These are phyloP conservation scores for Fragum sueziense DNA, from an alignment of 2,888 invertebrate species.

Conservation along the genomic window DNA sequence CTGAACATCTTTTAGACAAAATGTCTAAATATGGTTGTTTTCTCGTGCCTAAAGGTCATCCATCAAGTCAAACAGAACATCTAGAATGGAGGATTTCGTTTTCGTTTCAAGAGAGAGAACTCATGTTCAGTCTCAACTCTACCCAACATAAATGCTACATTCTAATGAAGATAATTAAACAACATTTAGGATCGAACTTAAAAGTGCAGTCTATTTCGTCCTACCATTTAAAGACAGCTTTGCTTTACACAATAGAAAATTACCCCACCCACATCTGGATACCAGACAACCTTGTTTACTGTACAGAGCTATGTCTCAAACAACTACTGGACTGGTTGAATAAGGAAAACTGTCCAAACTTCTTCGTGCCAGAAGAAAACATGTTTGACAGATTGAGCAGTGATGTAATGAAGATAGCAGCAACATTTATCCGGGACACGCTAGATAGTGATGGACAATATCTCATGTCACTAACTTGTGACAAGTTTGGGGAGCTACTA, in stretches of 20 bases:
- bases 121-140: background rate
- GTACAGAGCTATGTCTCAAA: background rate
- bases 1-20: background rate
- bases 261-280: background rate
- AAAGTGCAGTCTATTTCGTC: background rate
- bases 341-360: background rate
- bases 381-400: background rate
- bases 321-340: background rate
- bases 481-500: no score
- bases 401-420: no score
- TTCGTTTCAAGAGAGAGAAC: background rate
- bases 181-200: background rate
- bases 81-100: background rate
- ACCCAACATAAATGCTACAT: slow-evolving; percentile 4
- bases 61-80: background rate
- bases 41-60: background rate
- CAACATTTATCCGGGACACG: no score
- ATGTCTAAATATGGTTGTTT: background rate
- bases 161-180: background rate
- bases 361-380: background rate
- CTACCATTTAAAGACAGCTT: background rate
- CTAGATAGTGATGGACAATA: no score
- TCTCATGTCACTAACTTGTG: no score
- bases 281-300: background rate
- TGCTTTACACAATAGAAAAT: background rate